Evolutionary conservation across 2,888 invertebrate species (phyloP), one percentile per base, ranked within the genome.

Genomic region (Meteorus cinctellus): DNA sequence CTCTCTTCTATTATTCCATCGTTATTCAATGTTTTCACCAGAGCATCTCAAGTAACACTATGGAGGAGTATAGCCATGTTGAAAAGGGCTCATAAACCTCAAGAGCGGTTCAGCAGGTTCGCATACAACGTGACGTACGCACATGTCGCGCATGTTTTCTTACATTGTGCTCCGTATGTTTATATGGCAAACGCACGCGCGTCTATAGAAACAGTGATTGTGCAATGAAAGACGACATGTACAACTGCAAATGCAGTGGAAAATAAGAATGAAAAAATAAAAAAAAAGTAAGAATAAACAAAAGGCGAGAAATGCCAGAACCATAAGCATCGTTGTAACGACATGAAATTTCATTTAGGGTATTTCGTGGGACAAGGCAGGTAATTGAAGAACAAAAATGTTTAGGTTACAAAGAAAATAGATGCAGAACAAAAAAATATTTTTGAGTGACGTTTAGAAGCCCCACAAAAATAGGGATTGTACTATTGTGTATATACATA

Each of bases 81-180:
- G 60, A 74, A 55, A 60, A 60, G 59, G 74, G 45, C 24, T 14
- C 31, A 74, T 59, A 24, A 27, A 31, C 45, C 66, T 41, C 76
- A 55, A 68, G 69, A 77, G 76, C 70, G 66, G 73, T 72, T 69
- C 76, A 73, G 73, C 76, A 73, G 70, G 63, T 77, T 63, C 67
- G 41, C 48, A 60, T 27, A 48, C 19, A 74, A 27, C 41, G 14
- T 24, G 24, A 1, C 65, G 41, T 45, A 68, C 62, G 62, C 68
- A 62, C 27, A 65, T 27, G 48, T 36, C 31, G 19, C 51, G 63
- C 65, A 68, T n/a, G 51, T 72, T 76, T 75, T 66, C 66, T 67
- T 72, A 34, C 72, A 66, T 75, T 76, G 72, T 76, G 72, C 62
- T 24, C 71, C 45, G 29, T 60, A 68, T 72, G 51, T 72, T 75